phyloP scores from a whole-genome alignment of 2,888 invertebrate genomes.

The Pollenia amentaria region DNA sequence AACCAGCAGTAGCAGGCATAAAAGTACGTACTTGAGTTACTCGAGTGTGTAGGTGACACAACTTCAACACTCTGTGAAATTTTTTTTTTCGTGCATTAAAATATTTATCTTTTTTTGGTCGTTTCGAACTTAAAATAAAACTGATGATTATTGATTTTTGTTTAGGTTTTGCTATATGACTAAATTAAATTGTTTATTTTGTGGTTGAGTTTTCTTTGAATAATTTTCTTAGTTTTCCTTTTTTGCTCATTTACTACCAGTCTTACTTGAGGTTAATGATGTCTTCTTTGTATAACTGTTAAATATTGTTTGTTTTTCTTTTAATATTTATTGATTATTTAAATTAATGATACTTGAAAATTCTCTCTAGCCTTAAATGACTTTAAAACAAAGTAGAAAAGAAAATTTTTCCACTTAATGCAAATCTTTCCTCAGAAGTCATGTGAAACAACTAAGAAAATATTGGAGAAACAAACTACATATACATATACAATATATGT shows the following conservation, averaged over 20 bases:
- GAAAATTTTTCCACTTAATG: conserved; percentile 23
- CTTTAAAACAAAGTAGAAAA: conserved; percentile 15
- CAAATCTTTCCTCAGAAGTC: neutral
- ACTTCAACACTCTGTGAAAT: conserved; percentile 46
- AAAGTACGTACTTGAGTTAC: conserved; percentile 1
- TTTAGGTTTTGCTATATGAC: conserved; percentile 9
- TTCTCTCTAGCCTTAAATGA: conserved; percentile 53
- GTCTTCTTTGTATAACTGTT: conserved; percentile 69
- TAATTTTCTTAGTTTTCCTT: conserved; percentile 17
- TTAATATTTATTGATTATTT: conserved; percentile 72
- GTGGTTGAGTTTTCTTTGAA: conserved; percentile 5
- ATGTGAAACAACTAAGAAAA: neutral
- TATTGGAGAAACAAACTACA: neutral
- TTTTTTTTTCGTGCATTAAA: conserved; percentile 28
- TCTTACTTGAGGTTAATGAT: conserved; percentile 73
- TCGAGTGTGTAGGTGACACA: conserved; percentile 63
- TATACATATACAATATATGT: neutral
- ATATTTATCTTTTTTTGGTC: conserved; percentile 45
- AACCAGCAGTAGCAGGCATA: conserved; percentile 8
- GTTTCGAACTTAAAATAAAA: conserved; percentile 1
- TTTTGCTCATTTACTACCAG: conserved; percentile 52
- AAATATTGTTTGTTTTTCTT: conserved; percentile 48
- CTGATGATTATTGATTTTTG: conserved; percentile 61
- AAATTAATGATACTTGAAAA: conserved; percentile 70
- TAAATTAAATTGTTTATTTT: conserved; percentile 68